These are phyloP conservation scores for Menidia menidia DNA, from an alignment of 2,797 vertebrate species.

Conservation along the genomic window DNA sequence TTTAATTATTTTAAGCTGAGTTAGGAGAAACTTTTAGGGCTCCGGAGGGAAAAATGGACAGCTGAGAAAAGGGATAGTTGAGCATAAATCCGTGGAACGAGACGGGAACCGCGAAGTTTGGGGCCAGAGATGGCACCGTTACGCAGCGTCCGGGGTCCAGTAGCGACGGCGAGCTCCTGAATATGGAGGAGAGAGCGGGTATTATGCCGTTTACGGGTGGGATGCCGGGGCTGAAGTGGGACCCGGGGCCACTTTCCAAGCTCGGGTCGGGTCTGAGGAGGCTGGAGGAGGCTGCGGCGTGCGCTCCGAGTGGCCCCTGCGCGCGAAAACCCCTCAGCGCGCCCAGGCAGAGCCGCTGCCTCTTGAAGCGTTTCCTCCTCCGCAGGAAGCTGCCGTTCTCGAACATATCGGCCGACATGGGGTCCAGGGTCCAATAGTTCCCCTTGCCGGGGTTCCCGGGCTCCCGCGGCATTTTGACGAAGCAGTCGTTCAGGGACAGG, in stretches of 20 bases:
- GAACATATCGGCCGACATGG: slow-evolving; percentile 91
- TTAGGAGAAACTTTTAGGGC: slow-evolving; percentile 37
- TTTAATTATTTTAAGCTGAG: slow-evolving; percentile 35
- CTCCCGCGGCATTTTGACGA: slow-evolving; percentile 85
- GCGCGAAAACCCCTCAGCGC: slow-evolving; percentile 43
- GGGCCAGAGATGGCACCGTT: slow-evolving; percentile 34
- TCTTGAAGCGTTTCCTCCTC: slow-evolving; percentile 89
- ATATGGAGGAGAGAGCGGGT: slow-evolving; percentile 77
- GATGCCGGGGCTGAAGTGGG: slow-evolving; percentile 20
- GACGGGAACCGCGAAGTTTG: slow-evolving; percentile 41
- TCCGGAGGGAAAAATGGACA: slow-evolving; percentile 31
- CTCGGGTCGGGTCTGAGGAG: slow-evolving; percentile 47
- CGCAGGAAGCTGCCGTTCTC: slow-evolving; percentile 91
- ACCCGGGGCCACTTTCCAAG: slow-evolving; percentile 15
- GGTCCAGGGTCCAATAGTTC: slow-evolving; percentile 90
- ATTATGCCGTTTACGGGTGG: slow-evolving; percentile 63
- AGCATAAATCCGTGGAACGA: slow-evolving; percentile 56
- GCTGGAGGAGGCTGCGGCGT: slow-evolving; percentile 38
- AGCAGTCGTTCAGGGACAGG: slow-evolving; percentile 86
- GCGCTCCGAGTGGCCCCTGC: slow-evolving; percentile 62
- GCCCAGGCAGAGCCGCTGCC: slow-evolving; percentile 65
- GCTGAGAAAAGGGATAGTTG: slow-evolving; percentile 17
- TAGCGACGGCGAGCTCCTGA: slow-evolving; percentile 61
- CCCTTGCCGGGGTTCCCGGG: slow-evolving; percentile 89
- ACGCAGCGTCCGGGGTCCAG: slow-evolving; percentile 52